Percentiles rank a stretch among this genome's conserved stretches.
Evolutionary conservation across 1,140 invertebrate genomes (phyloP).

Genomic region (Panagrolaimus sp.): DNA sequence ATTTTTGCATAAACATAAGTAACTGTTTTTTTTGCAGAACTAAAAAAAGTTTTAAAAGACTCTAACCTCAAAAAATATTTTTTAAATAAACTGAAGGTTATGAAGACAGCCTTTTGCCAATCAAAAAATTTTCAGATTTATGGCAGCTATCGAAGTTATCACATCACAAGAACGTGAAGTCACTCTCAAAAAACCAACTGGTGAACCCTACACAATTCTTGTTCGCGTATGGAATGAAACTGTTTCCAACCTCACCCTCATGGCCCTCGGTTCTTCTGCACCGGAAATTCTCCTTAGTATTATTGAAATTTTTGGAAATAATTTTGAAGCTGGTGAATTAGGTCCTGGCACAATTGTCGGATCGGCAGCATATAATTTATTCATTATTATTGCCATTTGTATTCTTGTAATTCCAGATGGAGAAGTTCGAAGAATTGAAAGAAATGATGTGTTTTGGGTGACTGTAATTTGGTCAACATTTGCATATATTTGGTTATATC

Average conservation of each 20-base stretch:
- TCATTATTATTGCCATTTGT: slow-evolving; percentile 43
- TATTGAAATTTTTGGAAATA: slow-evolving; percentile 58
- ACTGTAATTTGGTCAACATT: slow-evolving; percentile 58
- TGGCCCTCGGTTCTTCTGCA: slow-evolving; percentile 62
- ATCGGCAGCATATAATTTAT: slow-evolving; percentile 62
- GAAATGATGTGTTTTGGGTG: slow-evolving; percentile 59
- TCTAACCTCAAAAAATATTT: too few species aligned
- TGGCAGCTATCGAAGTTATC: slow-evolving; percentile 98
- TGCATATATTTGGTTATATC: slow-evolving; percentile 61
- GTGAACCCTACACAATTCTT: slow-evolving; percentile 59
- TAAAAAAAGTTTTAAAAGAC: too few species aligned
- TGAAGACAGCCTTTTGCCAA: too few species aligned
- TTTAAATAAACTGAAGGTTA: too few species aligned
- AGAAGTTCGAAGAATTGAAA: slow-evolving; percentile 57
- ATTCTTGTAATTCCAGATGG: slow-evolving; percentile 61
- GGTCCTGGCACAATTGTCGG: slow-evolving; percentile 61
- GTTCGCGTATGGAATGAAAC: slow-evolving; percentile 64
- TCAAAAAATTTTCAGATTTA: slow-evolving; percentile 74
- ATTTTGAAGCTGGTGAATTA: slow-evolving; percentile 53
- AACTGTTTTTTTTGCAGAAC: too few species aligned
- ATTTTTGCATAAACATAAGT: too few species aligned
- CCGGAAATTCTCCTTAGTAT: slow-evolving; percentile 62
- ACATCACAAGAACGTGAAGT: slow-evolving; percentile 70
- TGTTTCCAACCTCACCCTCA: slow-evolving; percentile 63
- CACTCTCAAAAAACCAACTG: slow-evolving; percentile 63